phyloP scores from a whole-genome alignment of 2,797 vertebrate genomes.

The Salmo trutta region DNA sequence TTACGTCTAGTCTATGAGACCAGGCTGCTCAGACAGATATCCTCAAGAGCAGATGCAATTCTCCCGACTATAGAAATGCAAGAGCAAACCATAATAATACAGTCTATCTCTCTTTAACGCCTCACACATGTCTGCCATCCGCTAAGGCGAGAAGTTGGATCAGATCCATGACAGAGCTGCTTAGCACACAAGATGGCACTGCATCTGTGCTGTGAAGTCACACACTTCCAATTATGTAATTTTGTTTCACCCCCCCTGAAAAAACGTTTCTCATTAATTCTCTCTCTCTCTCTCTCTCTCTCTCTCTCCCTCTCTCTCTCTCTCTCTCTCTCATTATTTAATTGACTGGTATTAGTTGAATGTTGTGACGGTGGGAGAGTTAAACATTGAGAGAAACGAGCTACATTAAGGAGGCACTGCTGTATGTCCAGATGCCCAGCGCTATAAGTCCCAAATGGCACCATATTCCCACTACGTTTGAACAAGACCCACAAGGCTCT shows the following conservation, averaged over 20 bases:
- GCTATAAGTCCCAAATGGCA: slow-evolving; percentile 11
- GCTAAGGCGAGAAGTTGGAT: slow-evolving; percentile 27
- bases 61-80: slow-evolving; percentile 2
- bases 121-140: slow-evolving; percentile 27
- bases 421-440: slow-evolving; percentile 46
- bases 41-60: background rate
- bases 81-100: slow-evolving; percentile 8
- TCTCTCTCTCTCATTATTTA: slow-evolving; percentile 17
- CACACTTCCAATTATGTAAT: slow-evolving; percentile 39
- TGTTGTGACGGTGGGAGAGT: slow-evolving; percentile 44
- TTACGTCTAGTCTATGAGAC: too few species aligned
- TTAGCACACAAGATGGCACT: slow-evolving; percentile 44
- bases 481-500: background rate
- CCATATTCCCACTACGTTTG: background rate
- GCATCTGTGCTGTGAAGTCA: slow-evolving; percentile 47
- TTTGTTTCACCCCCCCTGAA: slow-evolving; percentile 16
- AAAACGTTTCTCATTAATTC: slow-evolving; percentile 22
- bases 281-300: slow-evolving; percentile 14
- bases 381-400: slow-evolving; percentile 52
- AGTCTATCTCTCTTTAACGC: slow-evolving; percentile 17
- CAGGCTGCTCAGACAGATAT: background rate
- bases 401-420: slow-evolving; percentile 46
- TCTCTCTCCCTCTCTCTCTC: background rate
- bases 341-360: slow-evolving; percentile 53
- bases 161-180: slow-evolving; percentile 24